phyloP scores from a whole-genome alignment of 2,113 vertebrate species.

The Puntigrus tetrazona region DNA sequence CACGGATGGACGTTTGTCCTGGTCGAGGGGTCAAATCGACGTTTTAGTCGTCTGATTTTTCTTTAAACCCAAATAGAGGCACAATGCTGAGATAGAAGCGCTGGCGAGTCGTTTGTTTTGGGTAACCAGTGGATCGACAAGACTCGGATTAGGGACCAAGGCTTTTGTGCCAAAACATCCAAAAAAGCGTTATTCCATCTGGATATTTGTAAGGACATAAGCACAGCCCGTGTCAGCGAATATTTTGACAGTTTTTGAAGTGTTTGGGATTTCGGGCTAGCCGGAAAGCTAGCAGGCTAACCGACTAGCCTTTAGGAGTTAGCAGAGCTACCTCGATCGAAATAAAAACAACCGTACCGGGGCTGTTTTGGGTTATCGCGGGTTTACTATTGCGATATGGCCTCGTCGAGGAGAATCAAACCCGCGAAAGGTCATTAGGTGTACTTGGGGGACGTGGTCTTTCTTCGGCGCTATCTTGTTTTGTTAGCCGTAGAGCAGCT shows the following conservation, averaged over 20 bases:
- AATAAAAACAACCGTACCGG: conserved; percentile 1
- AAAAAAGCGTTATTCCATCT: background rate
- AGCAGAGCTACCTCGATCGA: conserved; percentile 50
- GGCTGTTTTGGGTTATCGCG: conserved; percentile 11
- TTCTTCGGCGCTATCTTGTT: conserved; percentile 34
- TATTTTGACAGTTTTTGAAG: background rate
- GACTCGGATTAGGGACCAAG: conserved; percentile 43
- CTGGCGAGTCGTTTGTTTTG: conserved; percentile 44
- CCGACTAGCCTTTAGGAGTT: conserved; percentile 42
- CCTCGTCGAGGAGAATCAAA: conserved; percentile 1
- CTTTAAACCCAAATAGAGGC: background rate
- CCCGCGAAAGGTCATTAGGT: background rate
- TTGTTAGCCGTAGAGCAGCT: conserved; percentile 43
- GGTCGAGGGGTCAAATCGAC: conserved; percentile 17
- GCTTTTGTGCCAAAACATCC: conserved; percentile 40
- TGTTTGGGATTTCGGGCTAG: conserved; percentile 33
- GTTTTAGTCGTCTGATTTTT: background rate
- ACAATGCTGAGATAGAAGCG: conserved; percentile 54
- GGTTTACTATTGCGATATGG: background rate
- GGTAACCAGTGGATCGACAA: conserved; percentile 32
- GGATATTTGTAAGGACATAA: background rate
- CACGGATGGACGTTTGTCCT: background rate
- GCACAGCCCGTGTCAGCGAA: background rate
- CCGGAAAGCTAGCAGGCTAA: conserved; percentile 58
- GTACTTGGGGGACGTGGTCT: background rate